Percentiles rank a stretch among this genome's conserved stretches.
Conservation (phyloP, 2,113 vertebrate species). For the Cathartes aura region DNA sequence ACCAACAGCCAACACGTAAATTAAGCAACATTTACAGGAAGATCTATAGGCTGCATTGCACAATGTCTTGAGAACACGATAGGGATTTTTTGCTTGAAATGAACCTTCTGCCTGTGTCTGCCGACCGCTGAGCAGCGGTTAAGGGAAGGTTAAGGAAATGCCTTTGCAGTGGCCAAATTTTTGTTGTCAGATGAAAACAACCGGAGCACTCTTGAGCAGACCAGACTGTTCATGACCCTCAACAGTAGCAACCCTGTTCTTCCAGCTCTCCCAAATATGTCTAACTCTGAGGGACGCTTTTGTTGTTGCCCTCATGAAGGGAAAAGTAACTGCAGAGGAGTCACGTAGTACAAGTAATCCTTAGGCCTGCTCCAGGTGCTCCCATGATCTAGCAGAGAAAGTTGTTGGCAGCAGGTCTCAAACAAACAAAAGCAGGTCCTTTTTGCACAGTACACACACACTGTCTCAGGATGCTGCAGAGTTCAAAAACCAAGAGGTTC, state of each 20-base stretch:
- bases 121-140: slow-evolving; percentile 21
- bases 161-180: neutral
- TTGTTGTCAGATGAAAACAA: slow-evolving; percentile 33
- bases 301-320: neutral
- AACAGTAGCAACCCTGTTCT: neutral
- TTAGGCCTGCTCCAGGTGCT: neutral
- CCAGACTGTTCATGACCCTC: neutral
- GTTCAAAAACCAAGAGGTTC: neutral
- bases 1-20: neutral
- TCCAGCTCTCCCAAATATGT: neutral
- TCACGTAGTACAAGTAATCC: neutral
- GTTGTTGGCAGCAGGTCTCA: neutral
- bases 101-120: neutral
- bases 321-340: neutral
- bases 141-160: slow-evolving; percentile 34
- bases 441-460: neutral
- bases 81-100: neutral
- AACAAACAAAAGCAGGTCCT: neutral
- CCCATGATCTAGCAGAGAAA: neutral
- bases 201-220: neutral
- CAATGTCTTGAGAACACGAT: neutral
- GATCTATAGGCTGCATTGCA: neutral
- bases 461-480: neutral
- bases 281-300: neutral
- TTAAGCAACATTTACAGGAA: neutral